These are phyloP conservation scores for Apocheima hispidaria DNA, from an alignment of 2,888 invertebrate species.

Conservation along the genomic window DNA sequence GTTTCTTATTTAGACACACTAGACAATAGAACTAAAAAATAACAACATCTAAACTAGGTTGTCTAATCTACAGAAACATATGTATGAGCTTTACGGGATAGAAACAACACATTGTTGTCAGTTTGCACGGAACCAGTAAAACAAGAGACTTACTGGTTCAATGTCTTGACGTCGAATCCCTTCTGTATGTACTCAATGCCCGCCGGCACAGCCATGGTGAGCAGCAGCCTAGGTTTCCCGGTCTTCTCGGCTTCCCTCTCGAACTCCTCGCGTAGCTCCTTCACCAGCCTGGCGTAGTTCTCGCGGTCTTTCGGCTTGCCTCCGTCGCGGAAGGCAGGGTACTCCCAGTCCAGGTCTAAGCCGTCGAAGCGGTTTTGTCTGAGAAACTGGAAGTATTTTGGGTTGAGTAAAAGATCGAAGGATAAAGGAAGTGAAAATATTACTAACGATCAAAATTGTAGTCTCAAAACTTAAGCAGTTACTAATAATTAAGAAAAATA, in stretches of 20 bases:
- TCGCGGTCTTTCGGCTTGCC: conserved; percentile 93
- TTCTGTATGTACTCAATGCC: conserved; percentile 97
- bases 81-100: too few relatives aligned
- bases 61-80: too few relatives aligned
- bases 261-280: conserved; percentile 96
- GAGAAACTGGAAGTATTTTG: conserved; percentile 85
- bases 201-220: conserved; percentile 98
- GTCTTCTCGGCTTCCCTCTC: conserved; percentile 94
- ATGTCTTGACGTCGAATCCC: conserved; percentile 95
- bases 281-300: conserved; percentile 95
- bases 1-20: too few relatives aligned
- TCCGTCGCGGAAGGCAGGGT: conserved; percentile 93
- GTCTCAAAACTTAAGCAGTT: too few relatives aligned
- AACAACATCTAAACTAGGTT: too few relatives aligned
- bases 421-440: too few relatives aligned
- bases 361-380: conserved; percentile 97
- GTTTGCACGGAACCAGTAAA: too few relatives aligned
- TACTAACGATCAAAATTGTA: too few relatives aligned
- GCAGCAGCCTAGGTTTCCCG: conserved; percentile 90
- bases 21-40: too few relatives aligned
- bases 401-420: neutral
- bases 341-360: conserved; percentile 97
- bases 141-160: conserved; percentile 89
- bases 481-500: too few relatives aligned
- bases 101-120: too few relatives aligned